These are phyloP conservation scores for Neodiprion pinetum DNA, from an alignment of 1,140 invertebrate genomes.

Conservation along the genomic window DNA sequence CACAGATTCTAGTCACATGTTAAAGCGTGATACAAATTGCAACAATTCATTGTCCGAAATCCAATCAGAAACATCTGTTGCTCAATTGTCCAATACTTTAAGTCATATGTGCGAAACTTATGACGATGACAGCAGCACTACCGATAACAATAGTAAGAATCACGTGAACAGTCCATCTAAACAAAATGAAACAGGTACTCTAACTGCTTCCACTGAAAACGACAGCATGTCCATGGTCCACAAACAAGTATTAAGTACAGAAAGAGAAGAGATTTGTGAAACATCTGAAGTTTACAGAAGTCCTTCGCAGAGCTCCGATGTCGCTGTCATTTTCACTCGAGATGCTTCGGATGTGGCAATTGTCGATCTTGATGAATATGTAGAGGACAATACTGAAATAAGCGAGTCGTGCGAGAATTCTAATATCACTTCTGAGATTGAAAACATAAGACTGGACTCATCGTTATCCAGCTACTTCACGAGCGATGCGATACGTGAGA, in stretches of 20 bases:
- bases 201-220: too few relatives aligned
- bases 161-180: constrained; percentile 13
- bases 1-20: too few relatives aligned
- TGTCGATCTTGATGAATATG: neutral
- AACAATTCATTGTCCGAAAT: too few relatives aligned
- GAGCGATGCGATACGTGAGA: too few relatives aligned
- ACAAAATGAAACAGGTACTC: neutral
- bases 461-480: too few relatives aligned
- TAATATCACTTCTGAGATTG: too few relatives aligned
- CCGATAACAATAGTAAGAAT: constrained; percentile 21
- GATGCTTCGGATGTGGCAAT: neutral
- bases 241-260: too few relatives aligned
- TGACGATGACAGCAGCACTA: constrained; percentile 25
- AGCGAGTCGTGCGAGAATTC: too few relatives aligned
- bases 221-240: too few relatives aligned
- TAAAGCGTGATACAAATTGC: too few relatives aligned
- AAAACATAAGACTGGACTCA: too few relatives aligned
- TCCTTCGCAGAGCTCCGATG: neutral
- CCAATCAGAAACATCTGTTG: neutral
- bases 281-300: neutral
- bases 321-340: neutral
- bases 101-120: constrained; percentile 22
- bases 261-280: too few relatives aligned
- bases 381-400: neutral
- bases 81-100: neutral